Percentiles rank a stretch among this genome's conserved stretches.
Conservation (phyloP, 2,888 invertebrate genomes). For the Patella depressa region DNA sequence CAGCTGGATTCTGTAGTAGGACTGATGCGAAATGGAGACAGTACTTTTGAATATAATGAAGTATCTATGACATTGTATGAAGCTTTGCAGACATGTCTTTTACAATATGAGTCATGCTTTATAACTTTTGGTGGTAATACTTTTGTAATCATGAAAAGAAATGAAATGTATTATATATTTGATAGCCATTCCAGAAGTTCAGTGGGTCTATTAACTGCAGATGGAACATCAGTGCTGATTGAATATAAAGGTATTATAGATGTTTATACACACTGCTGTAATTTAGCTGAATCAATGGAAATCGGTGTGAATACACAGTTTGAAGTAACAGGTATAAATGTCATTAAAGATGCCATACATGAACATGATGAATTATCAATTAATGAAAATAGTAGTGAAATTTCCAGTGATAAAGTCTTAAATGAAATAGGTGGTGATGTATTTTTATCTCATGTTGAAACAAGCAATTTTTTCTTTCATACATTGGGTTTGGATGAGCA, state of each 20-base stretch:
- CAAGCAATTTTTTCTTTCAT: too few species aligned
- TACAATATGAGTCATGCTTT: conserved; percentile 7
- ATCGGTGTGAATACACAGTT: background rate
- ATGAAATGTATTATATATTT: conserved; percentile 4
- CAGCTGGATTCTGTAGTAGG: background rate
- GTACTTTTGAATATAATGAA: background rate
- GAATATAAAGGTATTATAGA: conserved; percentile 3
- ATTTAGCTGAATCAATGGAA: background rate
- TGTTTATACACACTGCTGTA: background rate
- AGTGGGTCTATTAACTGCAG: background rate
- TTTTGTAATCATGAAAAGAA: conserved; percentile 3
- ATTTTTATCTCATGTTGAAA: too few species aligned
- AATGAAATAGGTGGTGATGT: too few species aligned
- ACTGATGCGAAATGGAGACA: too few species aligned
- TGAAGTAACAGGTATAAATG: conserved; percentile 6
- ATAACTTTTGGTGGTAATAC: background rate
- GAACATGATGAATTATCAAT: background rate
- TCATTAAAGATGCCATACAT: background rate
- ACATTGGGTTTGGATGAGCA: too few species aligned
- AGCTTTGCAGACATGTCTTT: background rate
- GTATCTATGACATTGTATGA: background rate
- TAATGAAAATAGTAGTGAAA: too few species aligned
- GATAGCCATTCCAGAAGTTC: background rate
- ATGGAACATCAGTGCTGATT: background rate
- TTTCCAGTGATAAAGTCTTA: too few species aligned